Percentiles rank a stretch among this genome's conserved stretches.
These are phyloP conservation scores for Epicampocera succincta DNA, from an alignment of 2,888 invertebrate genomes.

Conservation along the genomic window DNA sequence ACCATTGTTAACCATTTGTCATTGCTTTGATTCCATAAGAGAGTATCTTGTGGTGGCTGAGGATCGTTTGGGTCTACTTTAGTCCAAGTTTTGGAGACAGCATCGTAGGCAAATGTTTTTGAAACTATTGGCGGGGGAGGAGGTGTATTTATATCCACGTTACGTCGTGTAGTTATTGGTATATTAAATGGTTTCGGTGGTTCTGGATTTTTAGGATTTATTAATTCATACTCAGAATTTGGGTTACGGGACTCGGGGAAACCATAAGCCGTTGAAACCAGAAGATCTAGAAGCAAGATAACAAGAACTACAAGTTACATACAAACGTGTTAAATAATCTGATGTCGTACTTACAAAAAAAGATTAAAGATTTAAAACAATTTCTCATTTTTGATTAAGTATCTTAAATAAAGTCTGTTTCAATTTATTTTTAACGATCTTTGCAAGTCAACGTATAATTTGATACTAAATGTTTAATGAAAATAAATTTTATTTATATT, in stretches of 20 bases:
- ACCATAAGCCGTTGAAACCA: conserved; percentile 8
- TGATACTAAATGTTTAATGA: conserved; percentile 57
- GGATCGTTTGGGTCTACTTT: conserved; percentile 73
- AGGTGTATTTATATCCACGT: conserved; percentile 71
- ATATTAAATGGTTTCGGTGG: conserved; percentile 71
- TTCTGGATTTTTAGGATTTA: conserved; percentile 71
- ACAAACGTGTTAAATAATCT: neutral
- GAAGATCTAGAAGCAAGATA: conserved; percentile 20
- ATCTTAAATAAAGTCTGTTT: conserved; percentile 20
- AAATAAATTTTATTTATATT: conserved; percentile 16
- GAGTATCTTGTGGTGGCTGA: conserved; percentile 73
- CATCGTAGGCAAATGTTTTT: conserved; percentile 77
- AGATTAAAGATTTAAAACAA: conserved; percentile 24
- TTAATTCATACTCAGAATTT: conserved; percentile 78
- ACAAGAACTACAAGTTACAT: too few species aligned
- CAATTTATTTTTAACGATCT: conserved; percentile 21
- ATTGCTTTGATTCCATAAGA: conserved; percentile 79
- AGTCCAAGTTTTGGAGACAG: conserved; percentile 75
- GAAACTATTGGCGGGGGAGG: conserved; percentile 73
- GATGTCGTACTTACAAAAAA: conserved; percentile 32
- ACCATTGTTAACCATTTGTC: conserved; percentile 78
- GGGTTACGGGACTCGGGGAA: conserved; percentile 74
- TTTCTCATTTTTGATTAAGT: conserved; percentile 34
- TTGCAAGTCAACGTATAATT: conserved; percentile 40
- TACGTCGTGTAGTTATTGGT: conserved; percentile 72